A percentile compares a stretch with the other conserved stretches of the same genome.
Evolutionary conservation across 53 echinoderm and acorn worm genomes (phyloP).

Genomic region (Echinarachnius parma): DNA sequence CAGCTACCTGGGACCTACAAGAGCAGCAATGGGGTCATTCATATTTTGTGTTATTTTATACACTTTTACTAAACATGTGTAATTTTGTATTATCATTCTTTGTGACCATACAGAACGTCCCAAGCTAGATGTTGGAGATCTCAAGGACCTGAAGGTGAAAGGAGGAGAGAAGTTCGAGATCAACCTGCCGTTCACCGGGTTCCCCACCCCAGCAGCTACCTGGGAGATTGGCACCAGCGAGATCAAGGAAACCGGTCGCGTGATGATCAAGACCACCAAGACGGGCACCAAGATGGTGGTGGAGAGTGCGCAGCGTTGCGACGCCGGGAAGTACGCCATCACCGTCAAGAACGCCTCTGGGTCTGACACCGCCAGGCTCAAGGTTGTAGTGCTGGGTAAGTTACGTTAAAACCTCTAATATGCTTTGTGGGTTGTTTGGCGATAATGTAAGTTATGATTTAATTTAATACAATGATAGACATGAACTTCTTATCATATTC

Average conservation of each 20-base stretch:
- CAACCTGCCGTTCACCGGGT: constrained; percentile 76
- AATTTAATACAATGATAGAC: neutral
- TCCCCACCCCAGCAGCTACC: constrained; percentile 74
- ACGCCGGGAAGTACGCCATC: constrained; percentile 76
- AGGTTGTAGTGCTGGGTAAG: constrained; percentile 84
- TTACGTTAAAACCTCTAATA: neutral
- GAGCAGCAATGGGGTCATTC: too few species aligned
- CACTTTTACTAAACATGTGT: too few species aligned
- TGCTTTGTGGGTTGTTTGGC: neutral
- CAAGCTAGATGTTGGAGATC: constrained; percentile 65
- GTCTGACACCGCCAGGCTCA: constrained; percentile 69
- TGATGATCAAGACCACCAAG: constrained; percentile 66
- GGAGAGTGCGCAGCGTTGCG: constrained; percentile 68
- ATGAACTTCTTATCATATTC: neutral
- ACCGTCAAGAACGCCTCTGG: constrained; percentile 88
- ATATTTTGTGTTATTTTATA: too few species aligned
- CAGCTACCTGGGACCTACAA: constrained; percentile 83
- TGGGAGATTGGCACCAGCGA: constrained; percentile 69
- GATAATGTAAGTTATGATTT: neutral
- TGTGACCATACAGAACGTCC: constrained; percentile 93
- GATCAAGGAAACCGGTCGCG: constrained; percentile 76
- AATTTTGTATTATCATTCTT: too few species aligned
- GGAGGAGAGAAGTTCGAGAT: constrained; percentile 92
- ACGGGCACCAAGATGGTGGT: constrained; percentile 70
- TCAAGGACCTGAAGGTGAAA: constrained; percentile 96